Base-by-base conservation (phyloP, 2,888 invertebrate genomes). In the Limnephilus auricula region DNA sequence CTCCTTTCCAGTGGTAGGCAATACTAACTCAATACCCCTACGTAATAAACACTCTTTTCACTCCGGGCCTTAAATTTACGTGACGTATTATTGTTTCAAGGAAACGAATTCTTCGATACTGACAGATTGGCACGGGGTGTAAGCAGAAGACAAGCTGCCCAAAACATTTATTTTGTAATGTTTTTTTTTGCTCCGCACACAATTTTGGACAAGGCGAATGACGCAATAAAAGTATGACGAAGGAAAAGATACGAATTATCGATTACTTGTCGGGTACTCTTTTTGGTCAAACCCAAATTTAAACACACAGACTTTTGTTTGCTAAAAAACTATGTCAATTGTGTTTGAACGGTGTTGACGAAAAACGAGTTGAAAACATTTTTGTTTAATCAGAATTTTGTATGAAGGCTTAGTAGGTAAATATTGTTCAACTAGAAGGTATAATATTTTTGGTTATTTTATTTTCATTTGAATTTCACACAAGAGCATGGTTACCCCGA, bases 91-190 rank as follows among this genome's bases (percentile, higher is more conserved):
- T 37, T 82, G 34, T 65, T 65, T 65, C 65, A 37, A 32, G 32
- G 2, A 82, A 37, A 34, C 12, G 82, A 32, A 32, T 18, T 32
- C 34, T 32, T 82, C 9, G 32, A 32, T 82, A 82, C 34, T 32
- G 25, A 34, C 82, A 82, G 82, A 82, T 82, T 82, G 82, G 82
- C 82, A 34, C 10, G 82, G 82, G 82, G 82, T 34, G 82, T 82
- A 82, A 65, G 79, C n/a, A 50, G 79, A 65, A 37, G 84, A 83
- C 83, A 32, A 32, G 50, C 89, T 89, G 89, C 89, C 89, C 50
- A 90, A 85, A 90, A 85, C 90, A 84, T 90, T 84, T 84, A 90
- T 78, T 90, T 84, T 30, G 78, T 82, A 31, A 37, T 37, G 31
- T 82, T 37, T 82, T 82, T 80, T 82, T 34, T 34, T 3, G 9